phyloP scores from a whole-genome alignment of 1,140 invertebrate genomes.

The Semibalanus balanoides region DNA sequence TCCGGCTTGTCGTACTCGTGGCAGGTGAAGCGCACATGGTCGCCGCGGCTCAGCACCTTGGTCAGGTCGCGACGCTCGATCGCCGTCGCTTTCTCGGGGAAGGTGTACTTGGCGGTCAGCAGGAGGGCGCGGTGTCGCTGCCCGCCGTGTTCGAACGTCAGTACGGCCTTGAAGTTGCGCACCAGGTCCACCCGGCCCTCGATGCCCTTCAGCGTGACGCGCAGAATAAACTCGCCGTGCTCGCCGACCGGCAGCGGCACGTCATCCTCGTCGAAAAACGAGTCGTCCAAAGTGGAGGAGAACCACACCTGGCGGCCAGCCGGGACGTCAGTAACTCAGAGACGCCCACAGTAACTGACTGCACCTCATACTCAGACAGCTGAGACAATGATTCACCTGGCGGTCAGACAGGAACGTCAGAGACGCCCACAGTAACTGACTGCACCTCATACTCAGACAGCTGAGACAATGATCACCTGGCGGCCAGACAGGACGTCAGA shows the following conservation, averaged over 20 bases:
- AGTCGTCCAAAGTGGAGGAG: not conserved
- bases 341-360: too few species aligned
- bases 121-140: not conserved
- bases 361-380: too few species aligned
- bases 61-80: not conserved
- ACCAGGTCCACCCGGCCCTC: not conserved
- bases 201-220: not conserved
- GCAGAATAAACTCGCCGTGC: not conserved
- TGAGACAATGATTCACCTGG: too few species aligned
- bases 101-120: not conserved
- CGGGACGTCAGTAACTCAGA: too few species aligned
- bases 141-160: not conserved
- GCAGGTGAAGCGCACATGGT: slow-evolving; percentile 1
- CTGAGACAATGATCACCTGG: too few species aligned
- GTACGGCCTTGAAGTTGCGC: not conserved
- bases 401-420: too few species aligned
- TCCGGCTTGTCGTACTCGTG: not conserved
- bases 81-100: not conserved
- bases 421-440: too few species aligned
- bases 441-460: too few species aligned
- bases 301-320: not conserved
- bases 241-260: not conserved
- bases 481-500: too few species aligned
- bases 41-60: not conserved
- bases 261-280: not conserved